Base-by-base conservation (phyloP, 2,113 vertebrate species). In the Chunga burmeisteri region DNA sequence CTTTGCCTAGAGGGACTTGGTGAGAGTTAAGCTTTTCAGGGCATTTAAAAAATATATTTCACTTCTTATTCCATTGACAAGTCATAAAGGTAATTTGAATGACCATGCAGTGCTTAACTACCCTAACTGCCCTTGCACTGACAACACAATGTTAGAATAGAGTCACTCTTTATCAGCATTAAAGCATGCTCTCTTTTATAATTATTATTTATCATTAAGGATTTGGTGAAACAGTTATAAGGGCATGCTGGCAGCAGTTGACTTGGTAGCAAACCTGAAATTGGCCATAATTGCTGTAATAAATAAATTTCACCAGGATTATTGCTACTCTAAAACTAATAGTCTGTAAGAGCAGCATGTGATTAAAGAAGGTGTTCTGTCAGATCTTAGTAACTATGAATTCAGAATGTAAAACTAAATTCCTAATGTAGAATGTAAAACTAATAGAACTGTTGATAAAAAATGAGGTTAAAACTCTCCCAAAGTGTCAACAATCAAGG, bases 301-400 rank as follows among this genome's bases (percentile, higher is more conserved):
- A 90, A 92, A 92, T 94, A 86, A 93, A 72, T 90, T 96, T 93
- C 59, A 71, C 52, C 26, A 67, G 42, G 55, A 86, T 95, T 96
- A 96, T 81, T 93, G 86, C 82, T 86, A 71, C 68, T 86, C 47
- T 94, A 94, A 94, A 95, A 88, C 74, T 86, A 95, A 93, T 81
- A 92, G 79, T 66, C 72, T 83, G 47, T 92, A 71, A 47, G 72
- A 71, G 56, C 52, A 83, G n/a, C 47, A 74, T n/a, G 56, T 71
- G 47, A 71, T 86, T 94, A 92, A 86, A 83, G 55, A 83, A 59
- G 40, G 59, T 19, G 50, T 49, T 72, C 22, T 68, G 49, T 88
- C 67, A 71, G 34, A 71, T 32, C 50, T 56, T 40, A 78, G 75
- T 46, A 86, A 70, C 46, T 58, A 78, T 47, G 44, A 90, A 86